A percentile compares a stretch with the other conserved stretches of the same genome.
Conservation (phyloP, 2,888 invertebrate species). For the Mythimna albipuncta region DNA sequence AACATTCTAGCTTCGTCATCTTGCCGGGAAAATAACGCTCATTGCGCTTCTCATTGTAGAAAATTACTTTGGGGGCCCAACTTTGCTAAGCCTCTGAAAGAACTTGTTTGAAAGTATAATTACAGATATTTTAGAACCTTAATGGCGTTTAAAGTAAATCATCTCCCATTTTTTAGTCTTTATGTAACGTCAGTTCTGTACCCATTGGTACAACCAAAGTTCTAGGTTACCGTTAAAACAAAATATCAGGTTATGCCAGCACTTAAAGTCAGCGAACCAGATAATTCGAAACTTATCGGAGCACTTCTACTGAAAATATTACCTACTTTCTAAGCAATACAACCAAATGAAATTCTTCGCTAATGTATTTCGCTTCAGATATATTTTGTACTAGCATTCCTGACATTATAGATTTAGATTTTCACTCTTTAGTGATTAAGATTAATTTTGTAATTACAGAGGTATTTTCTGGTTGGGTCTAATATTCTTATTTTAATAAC, state of each 20-base stretch:
- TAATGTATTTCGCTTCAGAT: conserved; percentile 36
- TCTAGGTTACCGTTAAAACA: conserved; percentile 3
- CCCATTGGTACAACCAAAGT: background rate
- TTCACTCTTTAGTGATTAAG: conserved; percentile 25
- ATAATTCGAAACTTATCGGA: conserved; percentile 27
- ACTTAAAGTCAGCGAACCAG: conserved; percentile 12
- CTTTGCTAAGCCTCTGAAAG: conserved; percentile 28
- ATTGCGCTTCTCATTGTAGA: conserved; percentile 34
- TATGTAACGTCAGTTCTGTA: background rate
- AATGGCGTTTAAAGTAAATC: conserved; percentile 27
- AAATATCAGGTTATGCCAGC: conserved; percentile 3
- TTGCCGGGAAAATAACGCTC: conserved; percentile 25
- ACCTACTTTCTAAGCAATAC: conserved; percentile 9
- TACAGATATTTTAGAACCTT: conserved; percentile 21
- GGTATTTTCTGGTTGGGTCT: background rate
- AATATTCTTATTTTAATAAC: conserved; percentile 24
- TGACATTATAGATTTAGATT: conserved; percentile 30
- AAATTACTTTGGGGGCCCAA: conserved; percentile 42
- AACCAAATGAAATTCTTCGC: conserved; percentile 46
- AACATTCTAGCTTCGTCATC: conserved; percentile 32
- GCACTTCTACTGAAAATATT: conserved; percentile 29
- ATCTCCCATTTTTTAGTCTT: conserved; percentile 12
- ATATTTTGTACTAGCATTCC: conserved; percentile 32
- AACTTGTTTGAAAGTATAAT: conserved; percentile 44
- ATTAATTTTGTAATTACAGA: background rate